Conservation (phyloP, 2,113 vertebrate genomes). For the Larimichthys crocea region DNA sequence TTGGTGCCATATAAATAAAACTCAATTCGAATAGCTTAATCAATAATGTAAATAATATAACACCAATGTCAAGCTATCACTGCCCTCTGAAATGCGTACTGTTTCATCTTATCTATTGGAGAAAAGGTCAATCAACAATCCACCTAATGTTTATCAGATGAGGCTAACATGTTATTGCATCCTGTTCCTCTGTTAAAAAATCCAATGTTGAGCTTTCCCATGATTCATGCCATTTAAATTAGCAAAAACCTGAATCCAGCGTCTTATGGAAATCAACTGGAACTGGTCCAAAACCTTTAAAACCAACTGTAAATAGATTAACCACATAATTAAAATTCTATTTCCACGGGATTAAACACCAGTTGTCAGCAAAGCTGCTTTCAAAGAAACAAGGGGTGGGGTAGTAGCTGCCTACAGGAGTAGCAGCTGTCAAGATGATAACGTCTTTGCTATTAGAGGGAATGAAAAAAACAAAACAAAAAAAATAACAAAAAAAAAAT, state of each 20-base stretch:
- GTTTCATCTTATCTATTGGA: not conserved
- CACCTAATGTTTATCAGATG: not conserved
- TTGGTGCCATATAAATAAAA: too few species aligned
- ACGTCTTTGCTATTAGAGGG: slow-evolving; percentile 27
- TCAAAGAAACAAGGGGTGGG: slow-evolving; percentile 75
- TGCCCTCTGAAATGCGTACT: not conserved
- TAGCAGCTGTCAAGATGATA: slow-evolving; percentile 75
- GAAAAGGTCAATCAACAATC: not conserved
- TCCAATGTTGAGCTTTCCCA: slow-evolving; percentile 31
- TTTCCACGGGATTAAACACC: slow-evolving; percentile 70
- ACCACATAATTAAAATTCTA: slow-evolving; percentile 67
- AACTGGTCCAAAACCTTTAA: slow-evolving; percentile 26
- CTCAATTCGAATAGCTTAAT: not conserved
- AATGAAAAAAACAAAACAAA: not conserved
- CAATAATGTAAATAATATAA: not conserved
- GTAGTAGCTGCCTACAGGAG: slow-evolving; percentile 65
- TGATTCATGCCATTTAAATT: slow-evolving; percentile 28
- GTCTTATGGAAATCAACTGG: slow-evolving; percentile 61
- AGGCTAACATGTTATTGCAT: not conserved
- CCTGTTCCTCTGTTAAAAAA: slow-evolving; percentile 24
- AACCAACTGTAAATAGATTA: slow-evolving; percentile 66
- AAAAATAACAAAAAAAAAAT: not conserved
- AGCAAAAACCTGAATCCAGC: slow-evolving; percentile 55
- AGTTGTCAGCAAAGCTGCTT: slow-evolving; percentile 71
- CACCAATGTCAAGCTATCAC: not conserved